Percentiles rank a stretch among this genome's conserved stretches.
These are phyloP conservation scores for Psittacus erithacus DNA, from an alignment of 2,113 vertebrate genomes.

Conservation along the genomic window DNA sequence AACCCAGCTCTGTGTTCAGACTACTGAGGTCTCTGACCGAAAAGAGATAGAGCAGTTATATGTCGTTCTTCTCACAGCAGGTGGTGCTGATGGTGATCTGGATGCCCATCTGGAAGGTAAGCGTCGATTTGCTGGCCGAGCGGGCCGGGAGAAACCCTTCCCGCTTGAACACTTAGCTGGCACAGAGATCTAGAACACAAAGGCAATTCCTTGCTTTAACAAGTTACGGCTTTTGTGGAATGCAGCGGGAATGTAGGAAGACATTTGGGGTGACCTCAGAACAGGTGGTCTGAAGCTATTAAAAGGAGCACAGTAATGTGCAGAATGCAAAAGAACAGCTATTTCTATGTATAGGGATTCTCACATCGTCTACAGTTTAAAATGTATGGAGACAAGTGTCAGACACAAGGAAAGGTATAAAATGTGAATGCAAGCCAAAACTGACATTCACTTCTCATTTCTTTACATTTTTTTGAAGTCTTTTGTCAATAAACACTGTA, in stretches of 20 bases:
- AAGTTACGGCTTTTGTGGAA: neutral
- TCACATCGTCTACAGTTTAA: neutral
- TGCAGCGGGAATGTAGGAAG: neutral
- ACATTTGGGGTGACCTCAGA: neutral
- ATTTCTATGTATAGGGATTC: slow-evolving; percentile 8
- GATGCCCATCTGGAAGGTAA: slow-evolving; percentile 92
- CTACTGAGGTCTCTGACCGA: slow-evolving; percentile 77
- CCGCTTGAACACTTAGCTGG: slow-evolving; percentile 64
- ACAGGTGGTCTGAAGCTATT: slow-evolving; percentile 36
- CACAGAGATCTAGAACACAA: slow-evolving; percentile 73
- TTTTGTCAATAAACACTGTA: neutral
- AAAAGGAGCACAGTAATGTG: slow-evolving; percentile 40
- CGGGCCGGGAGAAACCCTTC: slow-evolving; percentile 90
- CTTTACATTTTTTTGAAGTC: neutral
- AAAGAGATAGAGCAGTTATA: slow-evolving; percentile 77
- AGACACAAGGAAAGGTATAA: neutral
- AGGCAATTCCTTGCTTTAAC: slow-evolving; percentile 44
- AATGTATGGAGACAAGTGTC: neutral
- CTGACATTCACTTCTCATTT: neutral
- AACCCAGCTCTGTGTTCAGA: slow-evolving; percentile 72
- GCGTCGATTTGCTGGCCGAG: slow-evolving; percentile 89
- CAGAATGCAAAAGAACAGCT: slow-evolving; percentile 41
- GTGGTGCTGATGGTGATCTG: slow-evolving; percentile 79
- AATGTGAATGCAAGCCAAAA: neutral
- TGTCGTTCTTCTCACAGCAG: slow-evolving; percentile 64